Percentiles rank a stretch among this genome's conserved stretches.
Evolutionary conservation across 2,797 vertebrate genomes (phyloP).

Genomic region (Pempheris klunzingeri): DNA sequence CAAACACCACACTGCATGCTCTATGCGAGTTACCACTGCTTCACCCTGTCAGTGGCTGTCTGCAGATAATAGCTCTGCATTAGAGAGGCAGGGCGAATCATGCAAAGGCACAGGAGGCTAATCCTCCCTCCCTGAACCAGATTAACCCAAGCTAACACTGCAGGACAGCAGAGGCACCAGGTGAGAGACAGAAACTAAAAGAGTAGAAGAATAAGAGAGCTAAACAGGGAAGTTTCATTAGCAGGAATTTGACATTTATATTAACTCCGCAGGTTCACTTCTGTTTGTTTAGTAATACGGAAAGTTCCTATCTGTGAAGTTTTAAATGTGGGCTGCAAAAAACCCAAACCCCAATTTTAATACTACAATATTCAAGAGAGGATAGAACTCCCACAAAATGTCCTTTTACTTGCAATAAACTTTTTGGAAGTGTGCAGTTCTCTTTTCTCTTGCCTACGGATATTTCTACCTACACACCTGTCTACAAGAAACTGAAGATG

Average conservation of each 20-base stretch:
- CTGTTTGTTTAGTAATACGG: neutral
- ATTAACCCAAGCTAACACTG: constrained; percentile 74
- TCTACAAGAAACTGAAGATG: too few species aligned
- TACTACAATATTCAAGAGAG: too few species aligned
- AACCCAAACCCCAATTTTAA: too few species aligned
- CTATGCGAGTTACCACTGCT: constrained; percentile 2
- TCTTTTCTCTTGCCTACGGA: too few species aligned
- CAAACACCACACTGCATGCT: neutral
- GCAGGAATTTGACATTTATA: neutral
- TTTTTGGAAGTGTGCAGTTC: too few species aligned
- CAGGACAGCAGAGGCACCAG: constrained; percentile 51
- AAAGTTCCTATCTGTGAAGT: neutral
- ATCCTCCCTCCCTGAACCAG: constrained; percentile 78
- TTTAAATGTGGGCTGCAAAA: neutral
- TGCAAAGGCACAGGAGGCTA: constrained; percentile 72
- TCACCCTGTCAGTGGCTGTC: constrained; percentile 32
- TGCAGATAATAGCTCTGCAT: constrained; percentile 66
- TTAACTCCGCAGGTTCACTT: neutral
- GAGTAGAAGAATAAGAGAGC: constrained; percentile 22
- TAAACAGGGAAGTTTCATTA: constrained; percentile 25
- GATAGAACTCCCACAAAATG: too few species aligned
- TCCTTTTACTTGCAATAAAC: too few species aligned
- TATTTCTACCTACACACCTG: too few species aligned
- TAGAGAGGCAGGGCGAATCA: constrained; percentile 59
- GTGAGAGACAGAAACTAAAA: constrained; percentile 27